Evolutionary conservation across 2,888 invertebrate genomes (phyloP), one percentile per base, ranked within the genome.

Genomic region (Schrankia costaestrigalis): DNA sequence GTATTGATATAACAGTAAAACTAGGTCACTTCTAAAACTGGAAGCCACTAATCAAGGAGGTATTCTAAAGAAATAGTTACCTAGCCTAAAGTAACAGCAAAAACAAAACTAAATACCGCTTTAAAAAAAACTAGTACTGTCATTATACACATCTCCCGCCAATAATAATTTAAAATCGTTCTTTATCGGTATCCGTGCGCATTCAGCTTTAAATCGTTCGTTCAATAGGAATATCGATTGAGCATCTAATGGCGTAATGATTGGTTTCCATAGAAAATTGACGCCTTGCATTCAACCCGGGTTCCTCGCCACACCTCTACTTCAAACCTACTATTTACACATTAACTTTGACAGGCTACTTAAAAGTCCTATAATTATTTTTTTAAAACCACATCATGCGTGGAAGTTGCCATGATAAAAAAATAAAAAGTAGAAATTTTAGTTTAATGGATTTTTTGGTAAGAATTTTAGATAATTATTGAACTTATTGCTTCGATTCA

Each of bases 291-390:
- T 60, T 66, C 71, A 59, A 69, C 46, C 58, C 66, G 66, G 64
- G 68, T 66, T 67, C 72, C 63, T 67, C 49, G 66, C 71, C 69
- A 67, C 71, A 67, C 67, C 56, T 55, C 56, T 46, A 61, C 62
- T 50, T 49, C 58, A 50, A 77, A 69, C 73, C 83, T 81, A 77
- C 82, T 82, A 87, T 87, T 86, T 86, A 83, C 77, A 76, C 84
- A 86, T 87, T 86, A 87, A 63, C 48, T 83, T 70, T 84, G 86
- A 85, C 86, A 83, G 82, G 65, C 78, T 79, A 75, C 78, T 82
- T 83, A 81, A 69, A 71, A 74, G 64, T 73, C 69, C 25, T 25
- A 14, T 25, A 25, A 25, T 25, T 25, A 25, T 25, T n/a, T 25
- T 74, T 61, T 59, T 47, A 72, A 74, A n/a, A n/a, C n/a, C n/a